Conservation (phyloP, 2,888 invertebrate genomes). For the Chrysopilus asiliformis region DNA sequence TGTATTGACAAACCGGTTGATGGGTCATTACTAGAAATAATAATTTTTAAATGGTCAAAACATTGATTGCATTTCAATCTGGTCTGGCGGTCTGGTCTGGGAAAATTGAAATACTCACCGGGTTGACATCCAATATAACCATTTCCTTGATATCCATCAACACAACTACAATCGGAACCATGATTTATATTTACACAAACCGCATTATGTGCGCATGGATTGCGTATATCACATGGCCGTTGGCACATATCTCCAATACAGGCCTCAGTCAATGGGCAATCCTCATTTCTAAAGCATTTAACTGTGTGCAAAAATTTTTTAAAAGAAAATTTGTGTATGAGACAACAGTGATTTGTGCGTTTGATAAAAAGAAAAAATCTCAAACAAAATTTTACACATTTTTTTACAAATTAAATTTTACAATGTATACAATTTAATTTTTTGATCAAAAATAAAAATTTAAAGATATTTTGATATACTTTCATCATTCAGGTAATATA, state of each 20-base stretch:
- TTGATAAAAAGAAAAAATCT: too few relatives aligned
- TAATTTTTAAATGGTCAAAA: not conserved
- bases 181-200: slow-evolving; percentile 81
- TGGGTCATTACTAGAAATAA: slow-evolving; percentile 34
- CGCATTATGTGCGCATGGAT: slow-evolving; percentile 72
- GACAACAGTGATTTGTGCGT: too few relatives aligned
- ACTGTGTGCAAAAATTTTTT: slow-evolving; percentile 40
- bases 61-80: not conserved
- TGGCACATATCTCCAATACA: slow-evolving; percentile 76
- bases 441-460: too few relatives aligned
- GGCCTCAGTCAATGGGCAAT: slow-evolving; percentile 73
- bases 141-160: slow-evolving; percentile 76
- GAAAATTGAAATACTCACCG: slow-evolving; percentile 41
- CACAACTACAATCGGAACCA: slow-evolving; percentile 72
- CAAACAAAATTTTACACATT: too few relatives aligned
- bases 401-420: too few relatives aligned
- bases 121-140: slow-evolving; percentile 68
- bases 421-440: too few relatives aligned
- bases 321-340: slow-evolving; percentile 13
- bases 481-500: too few relatives aligned
- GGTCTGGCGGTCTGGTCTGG: too few relatives aligned
- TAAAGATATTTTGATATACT: too few relatives aligned
- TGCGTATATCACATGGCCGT: slow-evolving; percentile 72
- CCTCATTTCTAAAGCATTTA: slow-evolving; percentile 75
- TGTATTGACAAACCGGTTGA: slow-evolving; percentile 67